These are phyloP conservation scores for Thecophora atra DNA, from an alignment of 2,888 invertebrate species.

Conservation along the genomic window DNA sequence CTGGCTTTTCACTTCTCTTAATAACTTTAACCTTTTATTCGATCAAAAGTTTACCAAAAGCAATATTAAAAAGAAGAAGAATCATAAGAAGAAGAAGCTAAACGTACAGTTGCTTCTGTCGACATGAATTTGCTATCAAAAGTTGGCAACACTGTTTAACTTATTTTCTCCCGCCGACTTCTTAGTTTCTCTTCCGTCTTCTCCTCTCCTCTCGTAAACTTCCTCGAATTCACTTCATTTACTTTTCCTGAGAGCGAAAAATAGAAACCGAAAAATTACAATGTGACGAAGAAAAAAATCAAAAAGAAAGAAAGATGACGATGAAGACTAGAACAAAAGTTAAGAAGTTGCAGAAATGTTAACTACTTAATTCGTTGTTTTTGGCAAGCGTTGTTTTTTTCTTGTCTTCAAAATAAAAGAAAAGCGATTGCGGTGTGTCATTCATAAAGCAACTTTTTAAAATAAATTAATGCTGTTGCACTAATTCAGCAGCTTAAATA, in stretches of 20 bases:
- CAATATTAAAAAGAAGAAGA: too few relatives aligned
- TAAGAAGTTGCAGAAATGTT: conserved; percentile 51
- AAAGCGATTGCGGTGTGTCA: neutral
- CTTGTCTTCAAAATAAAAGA: too few relatives aligned
- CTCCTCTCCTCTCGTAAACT: neutral
- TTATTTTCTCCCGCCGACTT: too few relatives aligned
- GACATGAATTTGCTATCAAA: neutral
- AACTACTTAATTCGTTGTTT: conserved; percentile 59
- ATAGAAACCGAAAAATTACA: neutral
- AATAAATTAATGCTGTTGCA: conserved; percentile 52
- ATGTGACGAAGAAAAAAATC: too few relatives aligned
- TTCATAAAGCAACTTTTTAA: conserved; percentile 39
- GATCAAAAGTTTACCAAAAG: too few relatives aligned
- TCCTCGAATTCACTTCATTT: neutral
- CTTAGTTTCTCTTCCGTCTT: neutral
- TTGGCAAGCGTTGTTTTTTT: conserved; percentile 34
- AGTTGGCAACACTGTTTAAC: too few relatives aligned
- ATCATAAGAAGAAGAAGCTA: too few relatives aligned
- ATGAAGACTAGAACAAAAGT: too few relatives aligned
- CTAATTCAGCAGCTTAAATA: conserved; percentile 44
- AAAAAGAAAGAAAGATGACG: too few relatives aligned
- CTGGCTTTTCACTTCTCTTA: too few relatives aligned
- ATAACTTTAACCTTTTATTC: too few relatives aligned
- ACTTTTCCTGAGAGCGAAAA: conserved; percentile 21
- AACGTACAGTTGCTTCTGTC: too few relatives aligned